Evolutionary conservation across 2,113 vertebrate genomes (phyloP), one percentile per base, ranked within the genome.

Genomic region (Octodon degus): DNA sequence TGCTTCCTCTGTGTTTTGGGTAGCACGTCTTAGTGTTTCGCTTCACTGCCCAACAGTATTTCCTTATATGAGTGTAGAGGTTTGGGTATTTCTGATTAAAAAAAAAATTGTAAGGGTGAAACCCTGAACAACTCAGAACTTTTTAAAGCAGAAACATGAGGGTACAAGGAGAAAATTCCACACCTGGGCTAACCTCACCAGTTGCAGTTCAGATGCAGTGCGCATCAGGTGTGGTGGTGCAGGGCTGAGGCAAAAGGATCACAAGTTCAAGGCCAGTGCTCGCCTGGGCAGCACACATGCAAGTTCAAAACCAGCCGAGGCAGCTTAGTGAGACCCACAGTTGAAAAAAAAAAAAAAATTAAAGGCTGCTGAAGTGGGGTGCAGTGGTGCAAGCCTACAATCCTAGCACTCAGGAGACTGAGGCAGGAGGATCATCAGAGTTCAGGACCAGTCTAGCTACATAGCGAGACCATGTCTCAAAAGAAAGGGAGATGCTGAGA

Each of bases 21-120:
- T 25, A 37, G 76, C 50, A 3, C 20, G 11, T 47, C 11, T 40
- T 67, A n/a, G 50, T 24, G 27, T 70, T 80, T 60, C 62, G 25
- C 65, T 86, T 94, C 30, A 95, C 22, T 82, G 30, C 55, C 81
- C 68, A 37, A 22, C 32, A 65, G 47, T 82, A 74, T 89, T 92
- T 93, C 70, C 37, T 37, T n/a, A 55, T 50, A 53, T 62, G 60
- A 12, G 62, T 43, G 17, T 32, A 50, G n/a, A 43, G 34, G 70
- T 65, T 86, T 86, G 58, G 87, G 6, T 60, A 62, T 12, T 34
- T 50, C 53, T 50, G 70, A 60, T 27, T 14, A 34, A 40, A 40
- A 67, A 63, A 20, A 40, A 40, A 40, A 72, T 22, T 34, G 25
- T 70, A 63, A 37, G 32, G 82, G 40, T 24, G n/a, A 89, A 88